These are phyloP conservation scores for Antedon mediterranea DNA, from an alignment of 53 echinoderm and acorn worm genomes.

Conservation along the genomic window DNA sequence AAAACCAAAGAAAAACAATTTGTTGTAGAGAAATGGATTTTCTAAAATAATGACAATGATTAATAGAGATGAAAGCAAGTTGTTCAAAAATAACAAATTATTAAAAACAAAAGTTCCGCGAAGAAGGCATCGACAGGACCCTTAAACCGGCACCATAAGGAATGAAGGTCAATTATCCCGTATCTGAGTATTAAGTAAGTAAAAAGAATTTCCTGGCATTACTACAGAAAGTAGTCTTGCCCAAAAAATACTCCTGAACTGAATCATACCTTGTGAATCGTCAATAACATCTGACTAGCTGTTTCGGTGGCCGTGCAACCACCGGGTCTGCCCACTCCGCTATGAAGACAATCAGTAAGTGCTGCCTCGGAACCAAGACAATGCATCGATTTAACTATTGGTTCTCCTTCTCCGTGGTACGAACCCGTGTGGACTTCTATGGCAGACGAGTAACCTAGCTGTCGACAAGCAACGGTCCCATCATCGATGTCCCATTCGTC, in stretches of 20 bases:
- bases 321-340: background rate
- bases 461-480: background rate
- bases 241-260: too few relatives aligned
- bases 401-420: background rate
- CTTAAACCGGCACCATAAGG: too few relatives aligned
- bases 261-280: background rate
- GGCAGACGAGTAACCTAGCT: background rate
- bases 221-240: too few relatives aligned
- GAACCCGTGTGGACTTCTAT: background rate
- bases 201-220: background rate
- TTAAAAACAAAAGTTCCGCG: too few relatives aligned
- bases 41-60: too few relatives aligned
- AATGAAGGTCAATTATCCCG: too few relatives aligned
- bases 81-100: too few relatives aligned
- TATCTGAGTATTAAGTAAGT: background rate
- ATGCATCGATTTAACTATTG: background rate
- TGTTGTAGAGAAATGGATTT: background rate
- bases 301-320: background rate
- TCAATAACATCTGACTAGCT: background rate
- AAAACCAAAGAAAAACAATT: background rate
- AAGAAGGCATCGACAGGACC: too few relatives aligned
- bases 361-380: background rate
- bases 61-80: too few relatives aligned
- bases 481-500: background rate
- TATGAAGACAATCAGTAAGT: background rate